Evolutionary conservation across 1,140 invertebrate genomes (phyloP), one percentile per base, ranked within the genome.

Genomic region (Dryas iulia): DNA sequence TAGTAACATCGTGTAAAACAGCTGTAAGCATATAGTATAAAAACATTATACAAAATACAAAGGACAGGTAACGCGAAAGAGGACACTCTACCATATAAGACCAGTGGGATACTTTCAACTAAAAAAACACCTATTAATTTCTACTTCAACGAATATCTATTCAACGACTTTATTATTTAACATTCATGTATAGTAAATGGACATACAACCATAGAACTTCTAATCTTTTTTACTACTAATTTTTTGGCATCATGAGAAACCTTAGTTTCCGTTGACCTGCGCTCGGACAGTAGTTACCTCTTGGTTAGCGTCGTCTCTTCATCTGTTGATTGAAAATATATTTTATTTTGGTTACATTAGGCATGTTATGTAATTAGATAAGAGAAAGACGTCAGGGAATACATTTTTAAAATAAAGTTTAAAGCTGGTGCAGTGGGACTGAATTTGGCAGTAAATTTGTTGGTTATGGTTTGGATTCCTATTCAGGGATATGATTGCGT

Each of bases 181-280:
- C 74, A 78, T 81, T 72, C 68, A 81, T 69, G 74, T 57, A 90
- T 82, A 80, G 80, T 90, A 90, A 89, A 90, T 90, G 87, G 87
- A 90, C 87, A 87, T 85, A 87, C 77, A 90, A 84, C 81, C 80
- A 66, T 83, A 82, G 78, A 74, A 57, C 74, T 59, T 62, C 77
- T 84, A 86, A 74, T 83, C 83, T 78, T 73, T 73, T 81, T 77
- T 75, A 84, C 69, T 73, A 62, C 68, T 69, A 78, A 76, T 70
- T 72, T 65, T 88, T 90, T 90, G 88, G 88, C 88, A 90, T 83
- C 84, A 54, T 62, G 84, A 90, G 86, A 86, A 67, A 71, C 69
- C 69, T 62, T 67, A 59, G 63, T 71, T 57, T 63, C 67, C 56
- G 30, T 64, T 59, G 35, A 64, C 54, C 33, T 71, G 39, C 18